These are phyloP conservation scores for Isaurus tuberculatus DNA, from an alignment of 92 coral and sea anemone species.

Conservation along the genomic window DNA sequence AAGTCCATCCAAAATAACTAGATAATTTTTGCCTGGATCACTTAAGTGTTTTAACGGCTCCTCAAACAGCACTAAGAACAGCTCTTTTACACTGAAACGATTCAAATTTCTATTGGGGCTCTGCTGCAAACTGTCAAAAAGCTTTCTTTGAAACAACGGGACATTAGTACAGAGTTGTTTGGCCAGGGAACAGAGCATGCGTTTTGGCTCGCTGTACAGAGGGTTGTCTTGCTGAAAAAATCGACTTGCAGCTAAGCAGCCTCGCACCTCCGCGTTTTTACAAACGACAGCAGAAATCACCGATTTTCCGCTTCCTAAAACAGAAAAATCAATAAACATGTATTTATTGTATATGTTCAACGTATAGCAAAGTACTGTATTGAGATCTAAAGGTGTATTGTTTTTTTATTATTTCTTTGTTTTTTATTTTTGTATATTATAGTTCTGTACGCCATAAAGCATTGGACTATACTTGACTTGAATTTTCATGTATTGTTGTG, in stretches of 20 bases:
- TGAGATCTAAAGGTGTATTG: no score
- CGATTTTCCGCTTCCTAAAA: slow-evolving; percentile 54
- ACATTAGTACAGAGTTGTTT: slow-evolving; percentile 33
- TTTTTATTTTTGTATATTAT: no score
- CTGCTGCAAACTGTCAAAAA: slow-evolving; percentile 34
- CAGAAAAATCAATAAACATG: no score
- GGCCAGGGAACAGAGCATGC: slow-evolving; percentile 44
- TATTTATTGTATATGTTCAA: no score
- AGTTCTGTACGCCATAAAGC: no score
- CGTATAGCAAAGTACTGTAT: no score
- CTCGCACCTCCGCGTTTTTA: slow-evolving; percentile 39
- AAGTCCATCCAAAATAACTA: slow-evolving; percentile 44
- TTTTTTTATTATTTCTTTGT: no score
- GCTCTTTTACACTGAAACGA: slow-evolving; percentile 18
- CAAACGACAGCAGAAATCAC: slow-evolving; percentile 52
- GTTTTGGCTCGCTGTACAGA: slow-evolving; percentile 32
- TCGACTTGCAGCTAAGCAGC: slow-evolving; percentile 48
- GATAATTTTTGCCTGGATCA: slow-evolving; percentile 28
- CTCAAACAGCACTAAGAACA: slow-evolving; percentile 39
- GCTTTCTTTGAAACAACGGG: slow-evolving; percentile 44
- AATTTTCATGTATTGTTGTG: no score
- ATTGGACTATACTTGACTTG: no score
- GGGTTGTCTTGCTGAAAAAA: slow-evolving; percentile 33
- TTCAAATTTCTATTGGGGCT: slow-evolving; percentile 14
- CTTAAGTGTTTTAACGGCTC: slow-evolving; percentile 27